Evolutionary conservation across 2,797 vertebrate genomes (phyloP).

Genomic region (Lateolabrax maculatus): DNA sequence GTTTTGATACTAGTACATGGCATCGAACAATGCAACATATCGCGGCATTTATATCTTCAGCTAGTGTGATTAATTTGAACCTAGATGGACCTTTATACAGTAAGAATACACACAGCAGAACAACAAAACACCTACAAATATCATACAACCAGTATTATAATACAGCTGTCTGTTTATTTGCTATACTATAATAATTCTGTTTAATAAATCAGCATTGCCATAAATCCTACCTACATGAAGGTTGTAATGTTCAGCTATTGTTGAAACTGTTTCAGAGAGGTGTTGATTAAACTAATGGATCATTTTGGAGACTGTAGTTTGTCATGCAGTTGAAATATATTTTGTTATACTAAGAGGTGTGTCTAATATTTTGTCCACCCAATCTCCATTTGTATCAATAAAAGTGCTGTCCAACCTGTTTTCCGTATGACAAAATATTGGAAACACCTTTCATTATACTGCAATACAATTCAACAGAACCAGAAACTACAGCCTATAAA

Average conservation of each 20-base stretch:
- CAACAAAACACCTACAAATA: slow-evolving; percentile 3
- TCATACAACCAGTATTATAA: neutral
- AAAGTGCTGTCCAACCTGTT: neutral
- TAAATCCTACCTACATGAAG: neutral
- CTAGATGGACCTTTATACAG: neutral
- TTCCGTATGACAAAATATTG: too few relatives aligned
- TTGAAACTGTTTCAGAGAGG: neutral
- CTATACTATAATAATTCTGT: neutral
- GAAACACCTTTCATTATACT: too few relatives aligned
- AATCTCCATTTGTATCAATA: neutral
- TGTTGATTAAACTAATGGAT: neutral
- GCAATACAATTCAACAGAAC: too few relatives aligned
- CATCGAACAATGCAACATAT: neutral
- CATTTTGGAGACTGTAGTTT: slow-evolving; percentile 11
- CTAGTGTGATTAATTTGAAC: slow-evolving; percentile 7
- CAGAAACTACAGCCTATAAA: too few relatives aligned
- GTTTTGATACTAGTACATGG: slow-evolving; percentile 1
- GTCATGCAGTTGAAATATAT: neutral
- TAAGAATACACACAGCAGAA: neutral
- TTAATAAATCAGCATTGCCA: neutral
- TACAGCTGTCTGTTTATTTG: neutral
- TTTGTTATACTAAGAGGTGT: neutral
- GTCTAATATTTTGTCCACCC: neutral
- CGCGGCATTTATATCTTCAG: slow-evolving; percentile 4
- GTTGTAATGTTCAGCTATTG: neutral